Conservation (phyloP, 2,113 vertebrate genomes). For the Coturnix japonica region DNA sequence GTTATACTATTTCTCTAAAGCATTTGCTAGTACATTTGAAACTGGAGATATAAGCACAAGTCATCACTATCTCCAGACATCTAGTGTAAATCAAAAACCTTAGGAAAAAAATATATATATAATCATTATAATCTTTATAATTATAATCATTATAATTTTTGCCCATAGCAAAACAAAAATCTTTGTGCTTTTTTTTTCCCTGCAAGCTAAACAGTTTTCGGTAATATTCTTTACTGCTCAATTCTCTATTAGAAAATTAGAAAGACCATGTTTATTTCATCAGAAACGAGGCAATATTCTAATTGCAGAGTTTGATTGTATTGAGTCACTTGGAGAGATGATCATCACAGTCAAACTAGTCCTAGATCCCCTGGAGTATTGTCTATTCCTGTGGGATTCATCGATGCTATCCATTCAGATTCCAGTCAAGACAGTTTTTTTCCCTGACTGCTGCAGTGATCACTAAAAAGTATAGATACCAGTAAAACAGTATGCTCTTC, state of each 20-base stretch:
- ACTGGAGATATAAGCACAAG: neutral
- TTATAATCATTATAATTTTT: neutral
- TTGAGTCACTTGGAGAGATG: neutral
- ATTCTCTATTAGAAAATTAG: neutral
- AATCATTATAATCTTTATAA: no score
- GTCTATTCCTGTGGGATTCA: neutral
- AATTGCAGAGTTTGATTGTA: neutral
- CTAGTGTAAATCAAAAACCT: neutral
- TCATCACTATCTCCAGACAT: fast-evolving
- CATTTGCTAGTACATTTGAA: neutral
- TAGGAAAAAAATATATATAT: neutral
- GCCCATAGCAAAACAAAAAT: neutral
- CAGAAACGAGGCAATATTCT: neutral
- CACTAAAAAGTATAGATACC: neutral
- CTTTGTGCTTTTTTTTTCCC: neutral
- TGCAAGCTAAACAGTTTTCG: neutral
- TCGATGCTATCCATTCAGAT: neutral
- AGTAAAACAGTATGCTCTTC: neutral
- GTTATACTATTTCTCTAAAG: neutral
- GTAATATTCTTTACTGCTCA: neutral
- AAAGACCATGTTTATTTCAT: neutral
- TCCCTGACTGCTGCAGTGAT: neutral
- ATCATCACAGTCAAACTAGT: neutral
- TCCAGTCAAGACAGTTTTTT: neutral
- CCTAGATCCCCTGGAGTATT: neutral